These are phyloP conservation scores for Halcyon badia DNA, from an alignment of 2,797 vertebrate species.

Conservation along the genomic window DNA sequence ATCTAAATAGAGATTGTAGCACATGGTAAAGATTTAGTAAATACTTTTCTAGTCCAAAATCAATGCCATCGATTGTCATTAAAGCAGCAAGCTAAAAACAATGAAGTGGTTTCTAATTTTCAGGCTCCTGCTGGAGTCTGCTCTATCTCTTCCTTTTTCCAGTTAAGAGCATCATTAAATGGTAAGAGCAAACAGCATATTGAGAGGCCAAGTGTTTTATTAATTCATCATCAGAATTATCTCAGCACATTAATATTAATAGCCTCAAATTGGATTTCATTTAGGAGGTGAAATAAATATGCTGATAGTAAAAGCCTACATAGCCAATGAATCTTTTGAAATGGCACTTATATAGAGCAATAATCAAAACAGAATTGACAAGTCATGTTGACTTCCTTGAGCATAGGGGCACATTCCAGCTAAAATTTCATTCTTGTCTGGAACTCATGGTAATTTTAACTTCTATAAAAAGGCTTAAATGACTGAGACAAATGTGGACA, in stretches of 20 bases:
- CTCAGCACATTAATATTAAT: slow-evolving; percentile 90
- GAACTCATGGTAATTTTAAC: slow-evolving; percentile 49
- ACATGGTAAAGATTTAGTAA: slow-evolving; percentile 82
- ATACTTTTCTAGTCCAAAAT: slow-evolving; percentile 83
- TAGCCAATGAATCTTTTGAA: slow-evolving; percentile 66
- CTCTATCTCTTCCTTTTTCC: slow-evolving; percentile 81
- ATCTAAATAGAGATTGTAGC: slow-evolving; percentile 68
- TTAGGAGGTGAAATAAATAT: slow-evolving; percentile 88
- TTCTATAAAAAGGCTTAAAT: not conserved
- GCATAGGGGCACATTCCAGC: slow-evolving; percentile 44
- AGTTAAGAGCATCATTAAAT: slow-evolving; percentile 86
- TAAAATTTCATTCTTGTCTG: slow-evolving; percentile 57
- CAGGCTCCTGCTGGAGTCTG: slow-evolving; percentile 83
- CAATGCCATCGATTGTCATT: slow-evolving; percentile 85
- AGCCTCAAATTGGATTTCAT: slow-evolving; percentile 89
- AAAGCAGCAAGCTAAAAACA: slow-evolving; percentile 84
- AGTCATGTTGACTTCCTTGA: slow-evolving; percentile 62
- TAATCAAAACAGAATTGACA: slow-evolving; percentile 54
- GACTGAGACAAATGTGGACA: not conserved
- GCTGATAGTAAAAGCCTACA: slow-evolving; percentile 81
- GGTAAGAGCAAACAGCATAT: slow-evolving; percentile 89
- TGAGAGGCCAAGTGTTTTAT: slow-evolving; percentile 88
- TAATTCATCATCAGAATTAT: slow-evolving; percentile 94
- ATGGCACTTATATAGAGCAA: slow-evolving; percentile 37
- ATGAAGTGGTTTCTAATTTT: slow-evolving; percentile 84